Percentiles rank a stretch among this genome's conserved stretches.
Evolutionary conservation across 2,797 vertebrate genomes (phyloP).

Genomic region (Lacerta viridis): DNA sequence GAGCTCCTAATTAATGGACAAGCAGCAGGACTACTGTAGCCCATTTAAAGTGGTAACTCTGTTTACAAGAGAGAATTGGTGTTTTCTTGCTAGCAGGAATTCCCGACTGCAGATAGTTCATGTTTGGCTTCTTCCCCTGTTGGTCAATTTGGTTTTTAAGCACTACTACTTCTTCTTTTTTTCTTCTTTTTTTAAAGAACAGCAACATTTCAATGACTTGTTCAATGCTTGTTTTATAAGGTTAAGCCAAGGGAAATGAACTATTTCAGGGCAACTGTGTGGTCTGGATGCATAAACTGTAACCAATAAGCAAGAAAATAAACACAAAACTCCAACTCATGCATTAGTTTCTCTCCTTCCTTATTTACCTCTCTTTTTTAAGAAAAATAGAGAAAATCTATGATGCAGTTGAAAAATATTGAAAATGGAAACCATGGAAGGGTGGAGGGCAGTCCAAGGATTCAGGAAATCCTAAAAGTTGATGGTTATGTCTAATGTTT

Average conservation of each 20-base stretch:
- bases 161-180: background rate
- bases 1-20: constrained; percentile 29
- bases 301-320: constrained; percentile 13
- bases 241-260: background rate
- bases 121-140: constrained; percentile 24
- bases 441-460: no score
- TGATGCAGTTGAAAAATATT: no score
- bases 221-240: constrained; percentile 30
- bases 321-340: background rate
- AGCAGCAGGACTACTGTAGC: constrained; percentile 25
- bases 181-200: background rate
- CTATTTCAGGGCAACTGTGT: constrained; percentile 12
- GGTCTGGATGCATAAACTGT: constrained; percentile 9
- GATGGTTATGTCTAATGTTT: no score
- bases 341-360: no score
- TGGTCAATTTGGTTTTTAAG: constrained; percentile 40
- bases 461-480: no score
- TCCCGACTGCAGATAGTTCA: constrained; percentile 16
- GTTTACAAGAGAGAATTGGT: background rate
- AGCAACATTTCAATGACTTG: background rate
- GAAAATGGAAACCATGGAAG: no score
- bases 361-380: background rate
- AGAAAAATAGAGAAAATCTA: no score
- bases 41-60: background rate
- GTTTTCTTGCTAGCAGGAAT: constrained; percentile 1